Conservation (phyloP, 2,113 vertebrate genomes). For the Menura novaehollandiae region DNA sequence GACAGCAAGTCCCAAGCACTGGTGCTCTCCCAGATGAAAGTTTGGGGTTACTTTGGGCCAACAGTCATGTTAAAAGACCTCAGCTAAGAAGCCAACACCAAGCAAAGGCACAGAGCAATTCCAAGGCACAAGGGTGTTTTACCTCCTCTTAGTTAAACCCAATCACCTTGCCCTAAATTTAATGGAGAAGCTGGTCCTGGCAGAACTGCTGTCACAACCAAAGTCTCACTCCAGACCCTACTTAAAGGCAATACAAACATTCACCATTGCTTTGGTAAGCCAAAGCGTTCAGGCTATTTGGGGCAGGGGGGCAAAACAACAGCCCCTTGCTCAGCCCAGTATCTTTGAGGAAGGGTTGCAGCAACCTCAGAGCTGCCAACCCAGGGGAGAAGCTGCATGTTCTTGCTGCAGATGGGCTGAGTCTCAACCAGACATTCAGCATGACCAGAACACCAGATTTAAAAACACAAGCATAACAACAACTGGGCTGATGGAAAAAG, state of each 20-base stretch:
- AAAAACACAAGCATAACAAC: neutral
- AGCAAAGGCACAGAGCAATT: neutral
- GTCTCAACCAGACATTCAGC: neutral
- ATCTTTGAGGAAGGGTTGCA: neutral
- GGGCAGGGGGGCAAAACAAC: rapidly evolving
- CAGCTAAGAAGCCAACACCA: neutral
- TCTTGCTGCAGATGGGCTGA: neutral
- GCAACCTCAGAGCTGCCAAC: neutral
- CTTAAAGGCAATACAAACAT: neutral
- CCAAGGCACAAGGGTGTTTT: neutral
- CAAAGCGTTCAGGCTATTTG: rapidly evolving
- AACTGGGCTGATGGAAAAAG: neutral
- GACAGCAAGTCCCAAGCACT: neutral
- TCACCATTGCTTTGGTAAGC: rapidly evolving
- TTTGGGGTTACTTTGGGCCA: neutral
- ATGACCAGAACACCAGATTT: neutral
- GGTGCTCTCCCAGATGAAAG: neutral
- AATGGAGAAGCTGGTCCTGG: neutral
- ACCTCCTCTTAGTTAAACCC: neutral
- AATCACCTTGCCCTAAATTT: neutral
- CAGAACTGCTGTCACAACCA: neutral
- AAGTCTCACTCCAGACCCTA: neutral
- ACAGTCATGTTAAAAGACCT: neutral
- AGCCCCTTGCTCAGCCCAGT: neutral
- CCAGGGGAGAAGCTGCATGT: neutral